Conservation (phyloP, 2,113 vertebrate species). For the Ginglymostoma cirratum region DNA sequence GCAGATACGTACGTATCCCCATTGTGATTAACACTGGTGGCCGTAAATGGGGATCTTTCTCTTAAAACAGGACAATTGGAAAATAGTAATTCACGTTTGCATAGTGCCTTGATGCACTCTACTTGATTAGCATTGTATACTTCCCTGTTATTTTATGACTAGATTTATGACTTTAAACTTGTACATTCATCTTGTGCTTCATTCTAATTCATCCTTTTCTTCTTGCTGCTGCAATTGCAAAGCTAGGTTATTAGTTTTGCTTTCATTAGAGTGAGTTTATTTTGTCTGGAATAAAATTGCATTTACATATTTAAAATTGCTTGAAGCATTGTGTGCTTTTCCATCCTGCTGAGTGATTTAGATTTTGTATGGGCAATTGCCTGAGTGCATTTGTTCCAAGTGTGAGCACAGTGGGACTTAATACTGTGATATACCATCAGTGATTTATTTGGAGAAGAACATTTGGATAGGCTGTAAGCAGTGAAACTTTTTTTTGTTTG, state of each 20-base stretch:
- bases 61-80: background rate
- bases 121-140: conserved; percentile 29
- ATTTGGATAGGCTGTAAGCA: background rate
- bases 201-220: background rate
- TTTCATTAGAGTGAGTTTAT: conserved; percentile 33
- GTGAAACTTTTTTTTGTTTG: background rate
- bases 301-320: conserved; percentile 36
- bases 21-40: background rate
- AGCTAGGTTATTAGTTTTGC: conserved; percentile 34
- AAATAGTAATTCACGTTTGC: background rate
- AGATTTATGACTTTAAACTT: conserved; percentile 32
- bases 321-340: conserved; percentile 21
- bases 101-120: conserved; percentile 15
- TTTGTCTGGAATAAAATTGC: conserved; percentile 24
- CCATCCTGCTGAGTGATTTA: conserved; percentile 31
- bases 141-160: conserved; percentile 1
- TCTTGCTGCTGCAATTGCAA: conserved; percentile 13
- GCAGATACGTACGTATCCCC: background rate
- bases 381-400: conserved; percentile 16
- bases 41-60: background rate
- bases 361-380: conserved; percentile 19
- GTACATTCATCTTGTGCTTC: conserved; percentile 10
- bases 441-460: background rate
- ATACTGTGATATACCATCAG: background rate
- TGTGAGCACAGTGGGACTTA: conserved; percentile 22